phyloP scores from a whole-genome alignment of 2,113 vertebrate genomes.

The Cisticola juncidis region DNA sequence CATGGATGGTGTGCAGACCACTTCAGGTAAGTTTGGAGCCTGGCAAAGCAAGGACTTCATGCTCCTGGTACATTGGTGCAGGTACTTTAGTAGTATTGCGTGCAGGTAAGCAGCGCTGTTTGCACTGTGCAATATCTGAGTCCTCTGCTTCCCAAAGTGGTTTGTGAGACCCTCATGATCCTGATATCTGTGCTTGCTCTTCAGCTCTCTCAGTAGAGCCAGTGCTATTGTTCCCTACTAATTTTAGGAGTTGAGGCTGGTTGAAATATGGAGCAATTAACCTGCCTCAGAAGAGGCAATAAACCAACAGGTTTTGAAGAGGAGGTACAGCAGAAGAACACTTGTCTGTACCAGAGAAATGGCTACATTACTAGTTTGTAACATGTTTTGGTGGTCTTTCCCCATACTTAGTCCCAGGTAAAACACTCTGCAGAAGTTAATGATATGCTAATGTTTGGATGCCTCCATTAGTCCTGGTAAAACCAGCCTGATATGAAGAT shows the following conservation, averaged over 20 bases:
- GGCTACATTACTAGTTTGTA: not conserved
- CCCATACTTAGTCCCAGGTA: not conserved
- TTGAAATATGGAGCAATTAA: not conserved
- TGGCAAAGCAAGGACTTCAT: not conserved
- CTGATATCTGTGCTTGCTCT: not conserved
- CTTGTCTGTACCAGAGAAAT: not conserved
- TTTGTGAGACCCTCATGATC: not conserved
- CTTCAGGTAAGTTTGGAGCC: not conserved
- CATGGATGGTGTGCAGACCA: not conserved
- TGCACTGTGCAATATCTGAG: not conserved
- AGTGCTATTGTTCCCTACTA: not conserved
- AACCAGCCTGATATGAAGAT: not conserved
- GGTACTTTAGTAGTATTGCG: not conserved
- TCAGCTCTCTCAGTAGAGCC: not conserved
- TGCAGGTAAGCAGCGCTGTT: not conserved
- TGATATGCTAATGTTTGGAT: not conserved
- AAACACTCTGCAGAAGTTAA: not conserved
- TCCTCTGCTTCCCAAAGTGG: not conserved
- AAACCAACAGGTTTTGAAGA: not conserved
- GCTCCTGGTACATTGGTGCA: not conserved
- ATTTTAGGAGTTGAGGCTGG: not conserved
- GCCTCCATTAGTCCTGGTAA: not conserved
- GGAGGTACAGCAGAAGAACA: not conserved
- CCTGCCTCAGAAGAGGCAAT: not conserved
- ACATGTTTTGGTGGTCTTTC: not conserved